Evolutionary conservation across 2,113 vertebrate species (phyloP), one percentile per base, ranked within the genome.

Genomic region (Rhagologus leucostigma): DNA sequence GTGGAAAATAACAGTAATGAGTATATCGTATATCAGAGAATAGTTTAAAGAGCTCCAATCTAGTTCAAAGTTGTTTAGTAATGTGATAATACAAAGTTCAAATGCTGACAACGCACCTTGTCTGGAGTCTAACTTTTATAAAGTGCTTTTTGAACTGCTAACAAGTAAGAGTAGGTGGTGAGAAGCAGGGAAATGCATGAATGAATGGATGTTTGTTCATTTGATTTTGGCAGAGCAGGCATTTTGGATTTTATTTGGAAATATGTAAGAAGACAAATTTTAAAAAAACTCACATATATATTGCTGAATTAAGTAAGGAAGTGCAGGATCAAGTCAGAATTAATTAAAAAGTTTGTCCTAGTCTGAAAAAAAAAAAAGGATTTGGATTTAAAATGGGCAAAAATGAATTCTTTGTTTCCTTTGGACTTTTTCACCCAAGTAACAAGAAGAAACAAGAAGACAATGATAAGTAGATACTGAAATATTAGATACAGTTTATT

Each of bases 251-350:
- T 63, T 74, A 62, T 17, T n/a, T 4, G 2, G 30, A 90, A 78
- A 82, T 17, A 63, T 7, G 7, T n/a, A 55, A 57, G 32, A 57
- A n/a, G 9, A 1, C 16, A 62, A 68, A 37, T 49, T 70, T 49
- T 5, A 2, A 19, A 33, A 24, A 18, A 11, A 3, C 27, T 41
- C 0, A 0, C 2, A 33, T 13, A n/a, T 32, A 4, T 23, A 41
- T 24, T 68, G 16, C 11, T 78, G 30, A 82, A 68, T 23, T 57
- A 71, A 62, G 16, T 27, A 17, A 42, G 15, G 7, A 63, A 92
- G 9, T 32, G 15, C 3, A 62, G 5, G 14, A 63, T 68, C 5
- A 10, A 86, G 11, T 27, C 20, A 63, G 7, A 74, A 78, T 53
- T 63, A 24, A 57, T 82, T 68, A 18, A 9, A 42, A 77, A 57